Base-by-base conservation (phyloP, 1,140 invertebrate genomes). In the Spodoptera litura region DNA sequence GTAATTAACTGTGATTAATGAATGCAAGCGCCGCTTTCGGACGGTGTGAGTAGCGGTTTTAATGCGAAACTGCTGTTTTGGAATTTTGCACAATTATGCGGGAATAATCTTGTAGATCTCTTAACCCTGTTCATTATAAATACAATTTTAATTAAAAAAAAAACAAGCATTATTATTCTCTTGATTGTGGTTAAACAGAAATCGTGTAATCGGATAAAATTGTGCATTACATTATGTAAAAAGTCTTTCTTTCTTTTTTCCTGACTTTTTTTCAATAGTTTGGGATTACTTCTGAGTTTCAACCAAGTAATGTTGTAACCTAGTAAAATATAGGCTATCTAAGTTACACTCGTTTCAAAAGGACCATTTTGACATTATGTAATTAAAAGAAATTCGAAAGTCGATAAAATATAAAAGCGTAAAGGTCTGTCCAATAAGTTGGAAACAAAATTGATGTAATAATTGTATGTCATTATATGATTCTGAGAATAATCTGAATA, bases 401-500 rank as follows among this genome's bases (percentile, higher is more conserved):
- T 62, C 15, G 31, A 15, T 35, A 13, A 31, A 38, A 38, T 38
- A 62, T 25, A 44, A 25, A 35, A 49, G 11, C 15, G 6, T 64
- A 44, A 20, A 20, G 20, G 4, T n/a, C 15, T 10, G 13, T 38
- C 12, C 20, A 62, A 38, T 62, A 38, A n/a, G 27, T 13, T 9
- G 35, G 27, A 62, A 62, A 38, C n/a, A 9, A 15, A 62, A 64
- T 44, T 64, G 20, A 49, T 62, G 38, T 31, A 6, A 38, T 62
- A 62, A 62, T 62, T 4, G 38, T n/a, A 15, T 64, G 11, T 9
- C 38, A 64, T 62, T 62, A 64, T 13, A 2, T 9, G n/a, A 11
- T 49, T 49, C 27, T n/a, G n/a, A 64, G 2, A 64, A 64, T 64
- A 64, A 64, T 64, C 31, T 49, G 61, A 64, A 49, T 49, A 64